Evolutionary conservation across 1,140 invertebrate genomes (phyloP).

Genomic region (Agraylea sexmaculata): DNA sequence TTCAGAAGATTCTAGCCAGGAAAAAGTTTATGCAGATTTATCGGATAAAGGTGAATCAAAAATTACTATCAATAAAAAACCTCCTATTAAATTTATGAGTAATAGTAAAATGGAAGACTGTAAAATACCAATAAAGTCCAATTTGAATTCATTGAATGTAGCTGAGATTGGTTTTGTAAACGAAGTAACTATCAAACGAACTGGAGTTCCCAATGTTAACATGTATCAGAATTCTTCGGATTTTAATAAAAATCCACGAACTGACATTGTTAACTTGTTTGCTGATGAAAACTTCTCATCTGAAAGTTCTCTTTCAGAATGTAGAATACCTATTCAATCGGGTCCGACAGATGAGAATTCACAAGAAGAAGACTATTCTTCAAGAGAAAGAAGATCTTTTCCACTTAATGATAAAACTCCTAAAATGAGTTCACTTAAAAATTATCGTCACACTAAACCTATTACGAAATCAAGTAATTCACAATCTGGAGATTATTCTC

Average conservation of each 20-base stretch:
- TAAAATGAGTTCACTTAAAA: slow-evolving; percentile 38
- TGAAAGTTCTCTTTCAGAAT: slow-evolving; percentile 29
- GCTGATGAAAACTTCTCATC: slow-evolving; percentile 35
- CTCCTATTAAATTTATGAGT: not conserved
- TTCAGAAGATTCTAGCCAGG: slow-evolving; percentile 21
- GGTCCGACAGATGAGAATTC: slow-evolving; percentile 14
- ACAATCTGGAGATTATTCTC: slow-evolving; percentile 14
- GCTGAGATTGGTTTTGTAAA: slow-evolving; percentile 11
- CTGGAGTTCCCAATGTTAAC: not conserved
- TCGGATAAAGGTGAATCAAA: slow-evolving; percentile 21
- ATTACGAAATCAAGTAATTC: slow-evolving; percentile 14
- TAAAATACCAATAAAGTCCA: slow-evolving; percentile 17
- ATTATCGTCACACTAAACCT: slow-evolving; percentile 36
- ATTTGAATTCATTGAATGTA: slow-evolving; percentile 1
- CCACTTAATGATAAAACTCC: slow-evolving; percentile 22
- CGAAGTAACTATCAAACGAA: slow-evolving; percentile 19
- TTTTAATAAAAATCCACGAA: slow-evolving; percentile 1
- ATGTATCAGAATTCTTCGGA: not conserved
- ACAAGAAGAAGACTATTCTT: slow-evolving; percentile 12
- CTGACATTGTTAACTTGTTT: slow-evolving; percentile 27
- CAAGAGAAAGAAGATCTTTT: slow-evolving; percentile 18
- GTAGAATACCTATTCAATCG: slow-evolving; percentile 9
- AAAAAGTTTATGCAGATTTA: slow-evolving; percentile 21
- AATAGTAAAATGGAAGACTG: slow-evolving; percentile 12
- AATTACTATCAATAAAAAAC: slow-evolving; percentile 18